Percentiles rank a stretch among this genome's conserved stretches.
phyloP scores from a whole-genome alignment of 2,888 invertebrate genomes.

The Spialia ferax region DNA sequence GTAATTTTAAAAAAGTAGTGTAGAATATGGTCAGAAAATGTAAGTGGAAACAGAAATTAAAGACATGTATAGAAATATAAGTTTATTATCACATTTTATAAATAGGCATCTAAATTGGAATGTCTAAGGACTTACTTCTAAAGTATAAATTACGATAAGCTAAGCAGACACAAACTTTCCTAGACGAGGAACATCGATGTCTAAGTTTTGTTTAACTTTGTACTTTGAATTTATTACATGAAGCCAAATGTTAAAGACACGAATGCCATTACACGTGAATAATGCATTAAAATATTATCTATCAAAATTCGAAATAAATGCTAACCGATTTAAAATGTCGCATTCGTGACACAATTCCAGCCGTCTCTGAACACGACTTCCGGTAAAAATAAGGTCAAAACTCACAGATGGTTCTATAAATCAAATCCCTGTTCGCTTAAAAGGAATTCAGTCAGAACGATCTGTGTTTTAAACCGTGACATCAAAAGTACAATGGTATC shows the following conservation, averaged over 20 bases:
- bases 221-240: conserved; percentile 44
- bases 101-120: conserved; percentile 76
- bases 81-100: conserved; percentile 86
- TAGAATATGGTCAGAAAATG: not conserved
- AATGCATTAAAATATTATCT: conserved; percentile 21
- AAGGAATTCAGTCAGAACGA: not conserved
- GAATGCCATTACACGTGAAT: conserved; percentile 9
- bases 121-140: conserved; percentile 72
- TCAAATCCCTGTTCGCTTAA: not conserved
- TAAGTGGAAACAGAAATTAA: conserved; percentile 36
- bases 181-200: conserved; percentile 51
- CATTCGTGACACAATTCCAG: conserved; percentile 62
- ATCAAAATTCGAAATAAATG: conserved; percentile 44
- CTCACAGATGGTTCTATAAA: conserved; percentile 2
- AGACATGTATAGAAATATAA: conserved; percentile 59
- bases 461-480: conserved; percentile 22
- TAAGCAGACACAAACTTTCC: conserved; percentile 62
- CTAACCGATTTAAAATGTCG: conserved; percentile 61
- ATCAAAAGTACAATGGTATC: conserved; percentile 47
- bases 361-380: conserved; percentile 52
- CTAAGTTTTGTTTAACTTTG: conserved; percentile 52
- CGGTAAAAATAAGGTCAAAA: conserved; percentile 40
- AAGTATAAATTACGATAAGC: conserved; percentile 75
- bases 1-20: not conserved
- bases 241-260: conserved; percentile 29